These are phyloP conservation scores for Ichneumoninae sp. DNA, from an alignment of 2,888 invertebrate species.

Conservation along the genomic window DNA sequence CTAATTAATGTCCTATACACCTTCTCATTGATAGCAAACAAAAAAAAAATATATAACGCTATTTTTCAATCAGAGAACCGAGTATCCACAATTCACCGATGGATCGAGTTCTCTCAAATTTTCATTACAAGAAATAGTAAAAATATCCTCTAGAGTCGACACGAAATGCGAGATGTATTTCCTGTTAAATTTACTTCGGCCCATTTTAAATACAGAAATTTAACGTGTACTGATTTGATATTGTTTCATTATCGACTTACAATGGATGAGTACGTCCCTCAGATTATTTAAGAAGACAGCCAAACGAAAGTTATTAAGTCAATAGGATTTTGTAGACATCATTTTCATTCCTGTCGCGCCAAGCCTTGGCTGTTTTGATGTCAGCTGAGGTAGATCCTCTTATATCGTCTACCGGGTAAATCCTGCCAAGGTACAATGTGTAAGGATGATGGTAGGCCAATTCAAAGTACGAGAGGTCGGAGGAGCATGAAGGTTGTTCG, in stretches of 20 bases:
- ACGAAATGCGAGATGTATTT: too few relatives aligned
- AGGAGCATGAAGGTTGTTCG: conserved; percentile 26
- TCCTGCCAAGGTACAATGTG: conserved; percentile 23
- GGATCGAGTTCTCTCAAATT: background rate
- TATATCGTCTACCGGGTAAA: conserved; percentile 50
- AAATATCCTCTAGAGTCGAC: too few relatives aligned
- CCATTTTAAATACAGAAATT: too few relatives aligned
- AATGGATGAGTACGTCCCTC: too few relatives aligned
- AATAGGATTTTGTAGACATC: background rate
- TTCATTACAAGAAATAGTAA: background rate
- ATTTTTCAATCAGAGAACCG: conserved; percentile 5
- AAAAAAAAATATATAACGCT: conserved; percentile 16
- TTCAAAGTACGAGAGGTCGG: conserved; percentile 38
- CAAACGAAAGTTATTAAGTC: background rate
- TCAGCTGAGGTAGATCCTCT: conserved; percentile 56
- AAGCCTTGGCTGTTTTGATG: conserved; percentile 23
- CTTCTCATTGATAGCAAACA: conserved; percentile 11
- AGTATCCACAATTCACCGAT: background rate
- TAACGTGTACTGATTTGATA: too few relatives aligned
- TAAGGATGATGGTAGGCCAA: background rate
- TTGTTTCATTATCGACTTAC: too few relatives aligned
- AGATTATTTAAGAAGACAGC: background rate
- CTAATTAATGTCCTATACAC: conserved; percentile 27
- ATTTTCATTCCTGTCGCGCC: background rate
- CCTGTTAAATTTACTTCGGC: too few relatives aligned